A percentile compares a stretch with the other conserved stretches of the same genome.
Conservation (phyloP, 2,888 invertebrate species). For the Mactromeris polynyma region DNA sequence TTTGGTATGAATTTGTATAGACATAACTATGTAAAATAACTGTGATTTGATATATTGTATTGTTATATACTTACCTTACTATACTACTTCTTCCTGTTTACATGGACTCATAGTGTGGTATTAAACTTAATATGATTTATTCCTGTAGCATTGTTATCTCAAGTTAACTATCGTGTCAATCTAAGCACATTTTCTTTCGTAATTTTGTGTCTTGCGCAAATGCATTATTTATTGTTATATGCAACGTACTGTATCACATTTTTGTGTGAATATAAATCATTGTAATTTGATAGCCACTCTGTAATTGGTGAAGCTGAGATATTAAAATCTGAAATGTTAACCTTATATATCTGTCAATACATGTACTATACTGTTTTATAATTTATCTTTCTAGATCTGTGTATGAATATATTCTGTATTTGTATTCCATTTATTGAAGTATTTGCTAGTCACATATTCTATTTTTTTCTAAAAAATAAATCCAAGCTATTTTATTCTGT, state of each 20-base stretch:
- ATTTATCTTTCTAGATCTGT: not conserved
- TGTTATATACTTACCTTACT: not conserved
- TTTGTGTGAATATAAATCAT: too few species aligned
- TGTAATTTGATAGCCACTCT: too few species aligned
- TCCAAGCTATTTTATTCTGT: not conserved
- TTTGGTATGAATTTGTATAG: not conserved
- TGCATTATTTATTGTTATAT: too few species aligned
- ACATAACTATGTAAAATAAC: conserved; percentile 13
- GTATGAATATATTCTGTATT: not conserved
- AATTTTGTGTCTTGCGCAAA: too few species aligned
- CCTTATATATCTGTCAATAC: not conserved
- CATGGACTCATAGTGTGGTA: too few species aligned
- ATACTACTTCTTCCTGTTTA: not conserved
- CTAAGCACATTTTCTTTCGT: too few species aligned
- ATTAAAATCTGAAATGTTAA: too few species aligned
- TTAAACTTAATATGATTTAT: too few species aligned
- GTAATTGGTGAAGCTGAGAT: too few species aligned
- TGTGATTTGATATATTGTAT: not conserved
- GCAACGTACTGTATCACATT: too few species aligned
- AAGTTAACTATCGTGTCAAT: too few species aligned
- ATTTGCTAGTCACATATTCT: conserved; percentile 10
- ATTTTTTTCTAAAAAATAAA: not conserved
- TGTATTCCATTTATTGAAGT: not conserved
- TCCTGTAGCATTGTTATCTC: too few species aligned
- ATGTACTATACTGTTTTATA: not conserved